Evolutionary conservation across 2,113 vertebrate genomes (phyloP).

Genomic region (Dromaius novaehollandiae): DNA sequence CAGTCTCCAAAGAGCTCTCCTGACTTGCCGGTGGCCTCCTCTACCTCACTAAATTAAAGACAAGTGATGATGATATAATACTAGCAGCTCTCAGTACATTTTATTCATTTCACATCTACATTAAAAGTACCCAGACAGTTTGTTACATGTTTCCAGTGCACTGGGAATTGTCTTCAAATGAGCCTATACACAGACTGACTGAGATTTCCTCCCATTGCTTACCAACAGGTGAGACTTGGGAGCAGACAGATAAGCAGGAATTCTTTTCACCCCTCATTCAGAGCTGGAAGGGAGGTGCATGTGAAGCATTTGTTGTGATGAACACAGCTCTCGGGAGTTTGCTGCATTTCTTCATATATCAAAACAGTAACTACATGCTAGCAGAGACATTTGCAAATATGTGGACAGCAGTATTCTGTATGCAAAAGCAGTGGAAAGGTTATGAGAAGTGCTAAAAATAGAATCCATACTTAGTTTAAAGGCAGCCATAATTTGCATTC

Average conservation of each 20-base stretch:
- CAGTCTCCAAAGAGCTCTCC: neutral
- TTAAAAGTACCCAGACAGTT: neutral
- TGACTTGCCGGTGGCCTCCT: neutral
- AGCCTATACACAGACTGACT: neutral
- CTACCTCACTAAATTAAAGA: neutral
- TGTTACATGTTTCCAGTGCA: neutral
- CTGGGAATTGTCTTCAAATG: conserved; percentile 15
- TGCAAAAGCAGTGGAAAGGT: neutral
- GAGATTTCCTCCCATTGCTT: neutral
- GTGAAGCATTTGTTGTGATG: neutral
- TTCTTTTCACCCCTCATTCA: neutral
- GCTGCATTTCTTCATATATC: neutral
- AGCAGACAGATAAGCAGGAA: neutral
- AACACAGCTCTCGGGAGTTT: neutral
- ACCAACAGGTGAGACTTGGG: neutral
- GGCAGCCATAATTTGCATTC: conserved; percentile 55
- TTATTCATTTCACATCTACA: neutral
- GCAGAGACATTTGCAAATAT: neutral
- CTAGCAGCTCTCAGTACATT: neutral
- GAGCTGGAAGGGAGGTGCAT: neutral
- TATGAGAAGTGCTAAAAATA: conserved; percentile 42
- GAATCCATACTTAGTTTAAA: conserved; percentile 60
- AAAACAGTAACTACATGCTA: neutral
- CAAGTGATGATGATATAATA: neutral
- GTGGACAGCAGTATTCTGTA: neutral